Evolutionary conservation across 2,113 vertebrate genomes (phyloP), one percentile per base, ranked within the genome.

Genomic region (Pica pica): DNA sequence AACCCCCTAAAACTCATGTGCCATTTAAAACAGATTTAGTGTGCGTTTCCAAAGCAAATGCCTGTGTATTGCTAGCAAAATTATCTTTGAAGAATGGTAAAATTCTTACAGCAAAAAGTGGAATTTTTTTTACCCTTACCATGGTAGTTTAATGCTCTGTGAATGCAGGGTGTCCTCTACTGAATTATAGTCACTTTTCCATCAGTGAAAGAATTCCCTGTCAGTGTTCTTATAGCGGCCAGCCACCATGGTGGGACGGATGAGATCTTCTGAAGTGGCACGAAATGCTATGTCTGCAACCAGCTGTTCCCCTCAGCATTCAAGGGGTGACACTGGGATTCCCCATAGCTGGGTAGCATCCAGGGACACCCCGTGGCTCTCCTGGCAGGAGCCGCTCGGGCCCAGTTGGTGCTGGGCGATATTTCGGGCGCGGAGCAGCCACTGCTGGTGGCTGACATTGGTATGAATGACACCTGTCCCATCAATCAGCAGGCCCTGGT

Each of bases 391-490:
- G 55, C 53, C 26, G 44, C 24, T 86, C 14, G 50, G 87, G 55
- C 94, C 85, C 94, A 84, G 69, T 91, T 92, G 93, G 81, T 39
- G 55, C 83, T 24, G 67, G 94, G 77, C 35, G 56, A 76, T 41
- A 17, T 41, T 84, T 55, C 33, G 82, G 83, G 88, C 80, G 63
- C 60, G 1, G 88, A 85, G 55, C 90, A 44, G 77, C 63, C 83
- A 21, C 71, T 76, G 97, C 96, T 44, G 89, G 97, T 83, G 96
- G 83, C 97, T 98, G 98, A 97, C 98, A 96, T 98, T 97, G 98
- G 96, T 94, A 93, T 97, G 98, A 98, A 96, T 98, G 98, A 98
- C 98, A 98, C 98, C 98, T 98, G 98, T 98, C 98, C 98, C 97
- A 98, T 98, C 98, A 97, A 95, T 99, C 98, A 98, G 92, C 89